Conservation (phyloP, 2,888 invertebrate species). For the Zaprionus obscuricornis region DNA sequence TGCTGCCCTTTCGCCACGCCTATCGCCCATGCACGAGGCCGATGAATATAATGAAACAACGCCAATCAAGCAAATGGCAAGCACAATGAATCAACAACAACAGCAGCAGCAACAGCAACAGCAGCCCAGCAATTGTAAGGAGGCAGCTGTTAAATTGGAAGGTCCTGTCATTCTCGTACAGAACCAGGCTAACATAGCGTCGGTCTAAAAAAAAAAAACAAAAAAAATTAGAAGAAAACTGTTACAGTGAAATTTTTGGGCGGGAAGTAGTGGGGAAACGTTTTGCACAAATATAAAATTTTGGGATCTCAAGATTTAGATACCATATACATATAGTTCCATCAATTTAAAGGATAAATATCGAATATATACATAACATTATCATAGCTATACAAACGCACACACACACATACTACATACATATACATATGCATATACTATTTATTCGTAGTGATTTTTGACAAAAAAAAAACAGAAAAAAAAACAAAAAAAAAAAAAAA, state of each 20-base stretch:
- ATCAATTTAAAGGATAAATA: slow-evolving; percentile 16
- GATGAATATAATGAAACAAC: slow-evolving; percentile 85
- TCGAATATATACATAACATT: slow-evolving; percentile 39
- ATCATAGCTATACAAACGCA: slow-evolving; percentile 40
- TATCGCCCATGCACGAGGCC: slow-evolving; percentile 94
- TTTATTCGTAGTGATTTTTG: slow-evolving; percentile 52
- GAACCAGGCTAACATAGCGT: slow-evolving; percentile 69
- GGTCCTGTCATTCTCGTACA: slow-evolving; percentile 35
- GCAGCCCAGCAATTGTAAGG: slow-evolving; percentile 53
- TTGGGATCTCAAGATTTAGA: slow-evolving; percentile 7
- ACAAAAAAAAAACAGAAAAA: slow-evolving; percentile 17
- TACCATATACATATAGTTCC: too few relatives aligned
- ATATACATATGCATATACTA: slow-evolving; percentile 36
- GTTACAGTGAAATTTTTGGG: neutral
- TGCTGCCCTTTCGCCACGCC: slow-evolving; percentile 83
- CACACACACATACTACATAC: slow-evolving; percentile 25
- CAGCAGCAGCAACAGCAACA: slow-evolving; percentile 19
- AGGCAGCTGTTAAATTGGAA: slow-evolving; percentile 57
- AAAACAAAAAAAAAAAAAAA: too few relatives aligned
- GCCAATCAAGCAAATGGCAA: slow-evolving; percentile 12
- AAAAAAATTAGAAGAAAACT: neutral
- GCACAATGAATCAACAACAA: slow-evolving; percentile 27
- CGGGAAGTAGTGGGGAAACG: too few relatives aligned
- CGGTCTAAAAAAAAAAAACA: slow-evolving; percentile 54
- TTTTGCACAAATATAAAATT: too few relatives aligned